Percentiles rank a stretch among this genome's conserved stretches.
These are phyloP conservation scores for Synanthedon formicaeformis DNA, from an alignment of 2,888 invertebrate species.

Conservation along the genomic window DNA sequence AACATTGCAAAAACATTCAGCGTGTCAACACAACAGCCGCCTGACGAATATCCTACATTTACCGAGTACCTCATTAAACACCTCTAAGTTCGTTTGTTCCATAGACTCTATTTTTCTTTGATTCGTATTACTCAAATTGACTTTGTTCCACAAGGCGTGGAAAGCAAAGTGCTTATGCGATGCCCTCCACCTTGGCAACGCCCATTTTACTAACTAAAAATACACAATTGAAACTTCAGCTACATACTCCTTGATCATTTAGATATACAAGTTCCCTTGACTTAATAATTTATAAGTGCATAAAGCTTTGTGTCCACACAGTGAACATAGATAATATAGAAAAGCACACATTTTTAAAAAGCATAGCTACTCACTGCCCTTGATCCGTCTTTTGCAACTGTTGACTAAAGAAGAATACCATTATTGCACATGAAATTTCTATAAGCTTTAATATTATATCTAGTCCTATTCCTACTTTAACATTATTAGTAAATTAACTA, in stretches of 20 bases:
- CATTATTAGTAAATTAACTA: no score
- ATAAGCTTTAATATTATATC: background rate
- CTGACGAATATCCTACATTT: constrained; percentile 3
- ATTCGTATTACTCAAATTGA: constrained; percentile 35
- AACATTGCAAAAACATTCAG: constrained; percentile 27
- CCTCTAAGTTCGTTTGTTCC: background rate
- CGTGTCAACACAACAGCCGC: constrained; percentile 31
- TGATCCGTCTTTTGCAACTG: constrained; percentile 52
- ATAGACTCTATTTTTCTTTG: background rate
- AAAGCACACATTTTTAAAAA: constrained; percentile 19
- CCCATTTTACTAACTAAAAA: constrained; percentile 68
- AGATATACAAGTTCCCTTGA: background rate
- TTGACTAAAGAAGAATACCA: constrained; percentile 50
- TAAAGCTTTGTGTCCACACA: constrained; percentile 4
- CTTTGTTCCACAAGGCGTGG: constrained; percentile 56
- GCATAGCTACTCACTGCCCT: constrained; percentile 57
- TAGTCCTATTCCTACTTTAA: background rate
- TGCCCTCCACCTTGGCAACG: constrained; percentile 64
- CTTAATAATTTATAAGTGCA: constrained; percentile 12
- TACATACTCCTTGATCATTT: background rate
- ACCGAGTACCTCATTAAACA: background rate
- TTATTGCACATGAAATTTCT: constrained; percentile 1
- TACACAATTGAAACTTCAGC: background rate
- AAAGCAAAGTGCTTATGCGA: constrained; percentile 61
- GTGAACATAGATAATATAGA: background rate